phyloP scores from a whole-genome alignment of 2,113 vertebrate species.

The Tyrannus savana region DNA sequence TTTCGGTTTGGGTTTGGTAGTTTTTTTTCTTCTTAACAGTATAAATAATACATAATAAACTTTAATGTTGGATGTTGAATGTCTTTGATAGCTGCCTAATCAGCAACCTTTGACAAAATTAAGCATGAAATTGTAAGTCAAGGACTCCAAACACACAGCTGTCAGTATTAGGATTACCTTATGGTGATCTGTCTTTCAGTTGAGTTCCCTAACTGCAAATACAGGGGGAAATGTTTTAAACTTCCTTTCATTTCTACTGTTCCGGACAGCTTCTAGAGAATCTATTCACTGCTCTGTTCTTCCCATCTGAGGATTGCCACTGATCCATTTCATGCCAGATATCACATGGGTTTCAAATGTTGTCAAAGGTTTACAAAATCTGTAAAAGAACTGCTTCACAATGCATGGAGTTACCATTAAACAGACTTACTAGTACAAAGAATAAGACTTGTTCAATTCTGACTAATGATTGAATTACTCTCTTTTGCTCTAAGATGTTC shows the following conservation, averaged over 20 bases:
- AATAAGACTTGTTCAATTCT: not conserved
- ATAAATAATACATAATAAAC: not conserved
- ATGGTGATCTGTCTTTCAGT: not conserved
- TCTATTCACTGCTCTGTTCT: not conserved
- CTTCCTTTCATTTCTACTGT: not conserved
- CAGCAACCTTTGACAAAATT: not conserved
- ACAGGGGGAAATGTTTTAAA: not conserved
- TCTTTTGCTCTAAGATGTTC: not conserved
- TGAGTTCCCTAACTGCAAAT: not conserved
- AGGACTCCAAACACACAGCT: not conserved
- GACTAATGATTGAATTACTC: not conserved
- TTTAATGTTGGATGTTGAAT: not conserved
- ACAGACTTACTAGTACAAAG: not conserved
- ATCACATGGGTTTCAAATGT: not conserved
- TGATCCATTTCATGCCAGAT: not conserved
- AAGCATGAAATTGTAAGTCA: not conserved
- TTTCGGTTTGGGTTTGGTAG: not conserved
- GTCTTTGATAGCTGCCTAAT: not conserved
- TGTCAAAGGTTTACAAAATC: not conserved
- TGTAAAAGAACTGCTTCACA: not conserved
- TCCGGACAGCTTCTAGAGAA: not conserved
- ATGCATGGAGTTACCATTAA: not conserved
- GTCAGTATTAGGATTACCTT: not conserved
- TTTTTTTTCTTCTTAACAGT: not conserved
- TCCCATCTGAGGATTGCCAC: not conserved